Conservation (phyloP, 2,888 invertebrate genomes). For the Leucophora obtusa region DNA sequence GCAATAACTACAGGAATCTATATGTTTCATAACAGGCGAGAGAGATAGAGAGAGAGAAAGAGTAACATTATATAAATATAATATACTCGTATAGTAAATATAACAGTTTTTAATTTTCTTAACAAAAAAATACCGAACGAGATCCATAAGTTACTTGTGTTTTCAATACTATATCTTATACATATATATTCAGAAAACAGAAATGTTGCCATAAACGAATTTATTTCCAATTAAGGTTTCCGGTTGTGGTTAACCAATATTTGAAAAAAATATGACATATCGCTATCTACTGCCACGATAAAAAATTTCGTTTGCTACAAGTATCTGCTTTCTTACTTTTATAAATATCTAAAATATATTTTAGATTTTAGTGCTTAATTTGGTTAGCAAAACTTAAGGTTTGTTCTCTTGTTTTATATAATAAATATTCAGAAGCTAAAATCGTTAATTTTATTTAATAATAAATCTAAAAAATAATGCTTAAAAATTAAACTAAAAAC, state of each 20-base stretch:
- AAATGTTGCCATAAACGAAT: too few species aligned
- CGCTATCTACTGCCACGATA: too few species aligned
- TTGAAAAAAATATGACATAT: too few species aligned
- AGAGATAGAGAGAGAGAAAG: background rate
- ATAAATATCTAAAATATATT: constrained; percentile 4
- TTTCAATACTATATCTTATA: too few species aligned
- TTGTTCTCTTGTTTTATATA: background rate
- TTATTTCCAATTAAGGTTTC: too few species aligned
- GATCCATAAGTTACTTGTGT: constrained; percentile 51
- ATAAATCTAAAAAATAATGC: constrained; percentile 33
- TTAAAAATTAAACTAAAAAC: constrained; percentile 45
- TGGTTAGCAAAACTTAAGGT: constrained; percentile 34
- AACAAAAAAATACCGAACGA: constrained; percentile 21
- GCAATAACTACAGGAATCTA: constrained; percentile 1
- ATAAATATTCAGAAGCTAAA: constrained; percentile 43
- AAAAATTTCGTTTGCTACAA: background rate
- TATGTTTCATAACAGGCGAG: background rate
- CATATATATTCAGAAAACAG: background rate
- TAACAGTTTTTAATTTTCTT: background rate
- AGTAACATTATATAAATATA: background rate
- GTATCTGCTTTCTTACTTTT: background rate
- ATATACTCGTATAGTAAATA: background rate
- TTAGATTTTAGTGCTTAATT: constrained; percentile 52
- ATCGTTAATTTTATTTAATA: constrained; percentile 4
- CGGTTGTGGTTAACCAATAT: too few species aligned